Evolutionary conservation across 1,140 invertebrate species (phyloP).

Genomic region (Sogatella furcifera): DNA sequence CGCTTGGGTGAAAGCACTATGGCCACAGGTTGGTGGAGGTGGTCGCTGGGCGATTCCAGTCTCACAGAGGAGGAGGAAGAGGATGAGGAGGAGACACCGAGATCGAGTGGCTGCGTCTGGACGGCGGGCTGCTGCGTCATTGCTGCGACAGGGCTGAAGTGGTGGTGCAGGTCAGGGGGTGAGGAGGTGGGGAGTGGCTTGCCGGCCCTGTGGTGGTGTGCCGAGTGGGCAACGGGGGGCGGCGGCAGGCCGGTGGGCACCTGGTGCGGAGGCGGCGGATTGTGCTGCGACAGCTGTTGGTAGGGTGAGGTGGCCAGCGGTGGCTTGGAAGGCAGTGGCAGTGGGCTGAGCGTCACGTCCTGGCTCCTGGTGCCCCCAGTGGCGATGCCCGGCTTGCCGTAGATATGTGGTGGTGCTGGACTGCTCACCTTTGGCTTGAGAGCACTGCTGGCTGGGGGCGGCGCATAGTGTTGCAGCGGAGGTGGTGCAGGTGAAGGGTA

Average conservation of each 20-base stretch:
- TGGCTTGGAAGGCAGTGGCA: constrained; percentile 52
- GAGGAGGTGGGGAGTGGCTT: constrained; percentile 19
- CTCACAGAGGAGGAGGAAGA: constrained; percentile 20
- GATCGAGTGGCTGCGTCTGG: constrained; percentile 61
- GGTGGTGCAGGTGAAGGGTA: constrained; percentile 22
- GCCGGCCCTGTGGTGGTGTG: constrained; percentile 17
- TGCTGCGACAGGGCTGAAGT: constrained; percentile 24
- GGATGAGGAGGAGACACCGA: constrained; percentile 40
- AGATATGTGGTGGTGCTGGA: constrained; percentile 66
- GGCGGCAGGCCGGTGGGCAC: constrained; percentile 34
- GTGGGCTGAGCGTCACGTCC: constrained; percentile 34
- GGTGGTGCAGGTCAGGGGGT: constrained; percentile 32
- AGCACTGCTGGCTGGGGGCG: constrained; percentile 26
- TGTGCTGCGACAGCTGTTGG: constrained; percentile 47
- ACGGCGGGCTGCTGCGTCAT: constrained; percentile 30
- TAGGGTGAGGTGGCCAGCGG: constrained; percentile 51
- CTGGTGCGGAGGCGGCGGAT: constrained; percentile 37
- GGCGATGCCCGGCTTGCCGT: constrained; percentile 56
- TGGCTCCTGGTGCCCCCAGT: constrained; percentile 44
- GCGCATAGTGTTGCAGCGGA: constrained; percentile 26
- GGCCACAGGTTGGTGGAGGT: constrained; percentile 14
- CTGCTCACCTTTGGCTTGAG: constrained; percentile 64
- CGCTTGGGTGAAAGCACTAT: constrained; percentile 42
- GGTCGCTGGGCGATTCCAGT: constrained; percentile 17
- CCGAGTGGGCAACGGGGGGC: constrained; percentile 43